Evolutionary conservation across 2,888 invertebrate species (phyloP).

Genomic region (Acrobasis repandana): DNA sequence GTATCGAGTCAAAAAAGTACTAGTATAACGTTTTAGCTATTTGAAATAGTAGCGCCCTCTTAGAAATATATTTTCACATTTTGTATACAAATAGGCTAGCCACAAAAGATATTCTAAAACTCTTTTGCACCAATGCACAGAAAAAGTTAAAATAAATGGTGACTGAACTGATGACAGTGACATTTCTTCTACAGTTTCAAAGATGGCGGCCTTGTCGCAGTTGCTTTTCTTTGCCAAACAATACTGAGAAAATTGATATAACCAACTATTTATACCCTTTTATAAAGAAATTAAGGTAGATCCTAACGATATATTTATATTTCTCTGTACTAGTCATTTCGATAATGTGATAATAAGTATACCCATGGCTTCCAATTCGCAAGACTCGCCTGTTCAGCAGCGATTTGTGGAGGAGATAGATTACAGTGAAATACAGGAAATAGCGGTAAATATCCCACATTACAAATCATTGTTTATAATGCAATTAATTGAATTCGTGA

Average conservation of each 20-base stretch:
- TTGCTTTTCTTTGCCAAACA: constrained; percentile 80
- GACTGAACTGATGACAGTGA: no score
- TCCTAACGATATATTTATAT: constrained; percentile 44
- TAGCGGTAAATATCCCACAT: constrained; percentile 82
- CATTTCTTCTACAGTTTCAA: constrained; percentile 66
- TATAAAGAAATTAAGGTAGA: constrained; percentile 46
- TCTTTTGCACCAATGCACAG: background rate
- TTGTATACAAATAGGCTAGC: no score
- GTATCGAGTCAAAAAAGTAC: no score
- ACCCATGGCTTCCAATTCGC: constrained; percentile 81
- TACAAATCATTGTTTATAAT: background rate
- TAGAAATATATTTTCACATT: no score
- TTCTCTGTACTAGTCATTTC: constrained; percentile 63
- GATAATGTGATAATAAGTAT: constrained; percentile 80
- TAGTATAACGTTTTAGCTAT: no score
- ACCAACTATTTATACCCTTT: constrained; percentile 61
- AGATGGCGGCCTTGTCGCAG: constrained; percentile 81
- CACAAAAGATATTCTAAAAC: background rate
- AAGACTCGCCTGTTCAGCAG: constrained; percentile 77
- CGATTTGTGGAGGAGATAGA: constrained; percentile 90
- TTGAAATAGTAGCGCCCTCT: no score
- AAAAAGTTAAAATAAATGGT: background rate
- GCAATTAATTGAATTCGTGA: background rate
- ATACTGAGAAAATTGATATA: constrained; percentile 72
- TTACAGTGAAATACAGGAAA: constrained; percentile 88